A percentile compares a stretch with the other conserved stretches of the same genome.
phyloP scores from a whole-genome alignment of 1,140 invertebrate genomes.

The Drosophila erecta region DNA sequence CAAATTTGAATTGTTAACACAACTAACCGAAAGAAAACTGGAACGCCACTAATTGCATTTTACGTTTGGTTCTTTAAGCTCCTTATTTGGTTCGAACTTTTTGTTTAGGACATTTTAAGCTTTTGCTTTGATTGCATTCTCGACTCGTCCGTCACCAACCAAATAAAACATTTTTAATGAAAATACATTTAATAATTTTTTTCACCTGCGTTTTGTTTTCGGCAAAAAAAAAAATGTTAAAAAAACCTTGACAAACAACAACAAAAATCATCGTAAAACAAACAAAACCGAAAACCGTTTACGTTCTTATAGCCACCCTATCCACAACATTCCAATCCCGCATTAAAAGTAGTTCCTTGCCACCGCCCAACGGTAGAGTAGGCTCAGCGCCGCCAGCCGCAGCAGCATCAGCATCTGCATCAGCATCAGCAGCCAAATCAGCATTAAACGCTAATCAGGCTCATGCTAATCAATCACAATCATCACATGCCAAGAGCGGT shows the following conservation, averaged over 20 bases:
- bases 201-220: slow-evolving; percentile 71
- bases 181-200: slow-evolving; percentile 67
- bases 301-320: slow-evolving; percentile 85
- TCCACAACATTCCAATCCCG: slow-evolving; percentile 85
- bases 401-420: slow-evolving; percentile 37
- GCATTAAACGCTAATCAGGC: slow-evolving; percentile 72
- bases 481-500: slow-evolving; percentile 63
- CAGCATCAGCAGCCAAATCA: slow-evolving; percentile 60
- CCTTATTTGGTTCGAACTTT: slow-evolving; percentile 21
- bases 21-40: slow-evolving; percentile 33
- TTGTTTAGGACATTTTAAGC: slow-evolving; percentile 23
- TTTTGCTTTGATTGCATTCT: slow-evolving; percentile 57
- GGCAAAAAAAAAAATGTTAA: slow-evolving; percentile 47
- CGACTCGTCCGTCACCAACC: slow-evolving; percentile 25
- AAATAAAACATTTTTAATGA: slow-evolving; percentile 37
- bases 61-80: slow-evolving; percentile 27
- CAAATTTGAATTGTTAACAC: slow-evolving; percentile 27
- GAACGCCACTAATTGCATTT: slow-evolving; percentile 36
- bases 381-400: slow-evolving; percentile 69
- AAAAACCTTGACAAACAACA: slow-evolving; percentile 31
- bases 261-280: slow-evolving; percentile 50
- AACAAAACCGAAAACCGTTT: slow-evolving; percentile 68
- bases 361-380: slow-evolving; percentile 83
- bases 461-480: slow-evolving; percentile 74
- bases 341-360: slow-evolving; percentile 85